Evolutionary conservation across 2,888 invertebrate genomes (phyloP), one percentile per base, ranked within the genome.

Genomic region (Xanthia icteritia): DNA sequence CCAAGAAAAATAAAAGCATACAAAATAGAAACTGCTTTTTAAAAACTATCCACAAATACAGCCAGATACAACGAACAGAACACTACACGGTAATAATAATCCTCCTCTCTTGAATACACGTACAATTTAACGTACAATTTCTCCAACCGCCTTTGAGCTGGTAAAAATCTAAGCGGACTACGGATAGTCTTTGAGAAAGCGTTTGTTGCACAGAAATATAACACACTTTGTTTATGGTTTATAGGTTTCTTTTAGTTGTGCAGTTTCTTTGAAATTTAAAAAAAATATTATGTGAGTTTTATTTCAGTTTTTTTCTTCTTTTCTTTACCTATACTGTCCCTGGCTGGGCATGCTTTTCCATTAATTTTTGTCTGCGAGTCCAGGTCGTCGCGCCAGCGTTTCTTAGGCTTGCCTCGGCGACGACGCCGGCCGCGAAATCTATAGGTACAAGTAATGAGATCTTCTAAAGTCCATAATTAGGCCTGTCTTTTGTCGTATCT

Each of bases 121-220:
- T n/a, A n/a, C n/a, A n/a, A n/a, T n/a, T n/a, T n/a, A 65, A 54
- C 36, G 45, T 54, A 68, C 56, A 48, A 75, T 85, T 76, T 67
- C 65, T 63, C 42, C 27, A 31, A 61, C 23, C 63, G 48, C 67
- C 76, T 84, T 84, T 84, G 85, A 76, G 64, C 65, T 60, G 20
- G 73, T 58, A 85, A 75, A 75, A 75, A 75, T 70, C 70, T 66
- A 39, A 67, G 75, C 61, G 70, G n/a, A 73, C 69, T 58, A 71
- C 65, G 66, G 48, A 65, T 64, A 74, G 69, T 54, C 81, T 84
- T 81, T 81, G 77, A 63, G 45, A 63, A 67, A 81, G 39, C 54
- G 61, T 58, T 77, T 71, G 23, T 61, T 73, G 60, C 27, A 70
- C 61, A 73, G 56, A 79, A 69, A 81, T 69, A 64, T 65, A 65